Base-by-base conservation (phyloP, 2,113 vertebrate species). In the Sinocyclocheilus grahami region DNA sequence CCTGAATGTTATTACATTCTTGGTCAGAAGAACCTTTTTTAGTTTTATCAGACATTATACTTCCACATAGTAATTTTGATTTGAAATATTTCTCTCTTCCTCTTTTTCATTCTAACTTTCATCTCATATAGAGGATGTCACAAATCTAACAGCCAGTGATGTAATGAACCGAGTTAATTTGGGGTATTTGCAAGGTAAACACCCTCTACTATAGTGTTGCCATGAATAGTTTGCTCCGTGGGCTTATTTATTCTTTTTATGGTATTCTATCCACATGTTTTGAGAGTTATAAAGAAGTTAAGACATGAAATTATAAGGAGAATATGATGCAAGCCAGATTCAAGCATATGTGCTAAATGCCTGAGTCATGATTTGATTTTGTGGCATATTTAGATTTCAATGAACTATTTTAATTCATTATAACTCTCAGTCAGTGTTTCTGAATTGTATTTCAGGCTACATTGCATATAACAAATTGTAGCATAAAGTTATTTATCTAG, bases 91-190 rank as follows among this genome's bases (percentile, higher is more conserved):
- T 88, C 65, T 89, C 51, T 88, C 2, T 51, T 93, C 89, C 90
- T 94, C 92, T 91, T 91, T 92, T 42, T 27, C 12, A 53, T 78
- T 78, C 46, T 18, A 14, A 53, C 48, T 78, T 39, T 22, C 16
- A 10, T 67, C 22, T 83, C 20, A 89, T 92, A 55, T 94, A 98
- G 97, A 98, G 94, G 97, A 98, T 92, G 94, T 97, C 92, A 95
- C 96, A 91, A 97, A 98, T 93, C 95, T 99, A 95, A 98, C 97
- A 92, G 97, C 97, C 95, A 97, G 97, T 95, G 97, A 99, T 90
- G 97, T 99, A 93, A 99, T 98, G 97, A 99, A 99, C 94, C 96
- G 97, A 95, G 97, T 99, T 93, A 99, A 99, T 93, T 96, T 99
- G 95, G 97, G 97, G 92, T 98, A 99, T 93, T 95, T 99, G 89